A percentile compares a stretch with the other conserved stretches of the same genome.
Evolutionary conservation across 1,140 invertebrate genomes (phyloP).

Genomic region (Dinothrombium tinctorium): DNA sequence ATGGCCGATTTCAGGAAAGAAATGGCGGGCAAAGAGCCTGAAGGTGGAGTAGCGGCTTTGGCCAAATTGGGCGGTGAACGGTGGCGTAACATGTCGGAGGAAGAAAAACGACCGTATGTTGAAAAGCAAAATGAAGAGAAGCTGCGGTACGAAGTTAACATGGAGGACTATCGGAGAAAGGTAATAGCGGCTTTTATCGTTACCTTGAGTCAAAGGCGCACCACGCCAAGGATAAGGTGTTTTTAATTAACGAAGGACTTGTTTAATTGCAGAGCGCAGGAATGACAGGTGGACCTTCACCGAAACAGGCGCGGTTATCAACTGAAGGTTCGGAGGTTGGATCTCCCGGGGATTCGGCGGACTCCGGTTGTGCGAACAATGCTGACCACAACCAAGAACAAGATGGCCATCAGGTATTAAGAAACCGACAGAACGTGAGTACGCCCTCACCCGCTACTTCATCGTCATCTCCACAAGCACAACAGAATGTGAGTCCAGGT

Average conservation of each 20-base stretch:
- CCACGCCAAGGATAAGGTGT: background rate
- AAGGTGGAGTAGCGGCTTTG: slow-evolving; percentile 18
- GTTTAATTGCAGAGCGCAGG: background rate
- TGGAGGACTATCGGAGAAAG: slow-evolving; percentile 18
- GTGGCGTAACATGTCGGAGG: slow-evolving; percentile 18
- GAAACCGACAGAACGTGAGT: background rate
- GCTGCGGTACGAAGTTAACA: slow-evolving; percentile 15
- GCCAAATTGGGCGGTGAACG: slow-evolving; percentile 18
- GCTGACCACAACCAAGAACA: background rate
- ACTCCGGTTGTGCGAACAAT: background rate
- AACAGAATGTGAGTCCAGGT: no score
- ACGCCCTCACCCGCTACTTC: background rate
- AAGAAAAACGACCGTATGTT: slow-evolving; percentile 17
- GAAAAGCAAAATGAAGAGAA: slow-evolving; percentile 17
- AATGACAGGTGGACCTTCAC: background rate
- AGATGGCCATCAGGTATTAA: background rate
- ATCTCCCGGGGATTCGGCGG: background rate
- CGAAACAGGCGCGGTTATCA: background rate
- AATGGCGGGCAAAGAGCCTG: slow-evolving; percentile 19
- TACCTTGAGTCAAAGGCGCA: background rate
- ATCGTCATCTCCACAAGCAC: background rate
- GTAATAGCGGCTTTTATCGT: slow-evolving; percentile 4
- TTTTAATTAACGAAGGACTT: background rate
- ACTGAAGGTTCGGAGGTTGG: background rate
- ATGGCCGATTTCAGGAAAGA: slow-evolving; percentile 19